phyloP scores from a whole-genome alignment of 2,888 invertebrate genomes.

The Eupithecia vulgata region DNA sequence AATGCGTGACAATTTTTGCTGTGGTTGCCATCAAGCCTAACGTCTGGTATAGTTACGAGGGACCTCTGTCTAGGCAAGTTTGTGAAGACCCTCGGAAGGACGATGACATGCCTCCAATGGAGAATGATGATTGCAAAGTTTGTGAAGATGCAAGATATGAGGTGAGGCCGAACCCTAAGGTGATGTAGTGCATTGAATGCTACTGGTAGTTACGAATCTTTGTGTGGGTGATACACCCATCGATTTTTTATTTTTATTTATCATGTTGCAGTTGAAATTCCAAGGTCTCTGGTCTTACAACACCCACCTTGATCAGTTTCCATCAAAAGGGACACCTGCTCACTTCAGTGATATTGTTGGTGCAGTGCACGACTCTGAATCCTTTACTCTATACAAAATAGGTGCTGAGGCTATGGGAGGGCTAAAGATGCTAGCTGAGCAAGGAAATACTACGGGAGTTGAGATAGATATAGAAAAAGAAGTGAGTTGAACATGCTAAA shows the following conservation, averaged over 20 bases:
- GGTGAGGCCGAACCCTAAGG: conserved; percentile 49
- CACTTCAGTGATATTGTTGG: conserved; percentile 77
- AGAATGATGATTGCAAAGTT: conserved; percentile 66
- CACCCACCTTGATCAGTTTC: conserved; percentile 70
- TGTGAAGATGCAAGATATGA: conserved; percentile 76
- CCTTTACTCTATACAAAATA: conserved; percentile 62
- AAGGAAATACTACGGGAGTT: conserved; percentile 74
- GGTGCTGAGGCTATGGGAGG: conserved; percentile 67
- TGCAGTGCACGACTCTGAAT: conserved; percentile 69
- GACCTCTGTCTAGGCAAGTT: conserved; percentile 66
- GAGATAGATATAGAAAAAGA: conserved; percentile 69
- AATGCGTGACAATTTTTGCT: conserved; percentile 74
- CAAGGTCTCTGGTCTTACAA: conserved; percentile 75
- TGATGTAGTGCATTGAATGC: neutral
- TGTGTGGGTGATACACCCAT: neutral
- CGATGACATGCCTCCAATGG: conserved; percentile 72
- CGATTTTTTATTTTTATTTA: neutral
- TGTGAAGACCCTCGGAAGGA: conserved; percentile 73
- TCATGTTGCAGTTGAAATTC: conserved; percentile 63
- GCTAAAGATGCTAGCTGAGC: conserved; percentile 72
- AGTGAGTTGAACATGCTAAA: conserved; percentile 48
- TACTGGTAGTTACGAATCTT: neutral
- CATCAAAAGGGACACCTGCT: conserved; percentile 52
- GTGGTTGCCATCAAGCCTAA: conserved; percentile 70
- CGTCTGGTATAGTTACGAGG: conserved; percentile 73